Evolutionary conservation across 2,113 vertebrate genomes (phyloP).

Genomic region (Vulpes ferrilata): DNA sequence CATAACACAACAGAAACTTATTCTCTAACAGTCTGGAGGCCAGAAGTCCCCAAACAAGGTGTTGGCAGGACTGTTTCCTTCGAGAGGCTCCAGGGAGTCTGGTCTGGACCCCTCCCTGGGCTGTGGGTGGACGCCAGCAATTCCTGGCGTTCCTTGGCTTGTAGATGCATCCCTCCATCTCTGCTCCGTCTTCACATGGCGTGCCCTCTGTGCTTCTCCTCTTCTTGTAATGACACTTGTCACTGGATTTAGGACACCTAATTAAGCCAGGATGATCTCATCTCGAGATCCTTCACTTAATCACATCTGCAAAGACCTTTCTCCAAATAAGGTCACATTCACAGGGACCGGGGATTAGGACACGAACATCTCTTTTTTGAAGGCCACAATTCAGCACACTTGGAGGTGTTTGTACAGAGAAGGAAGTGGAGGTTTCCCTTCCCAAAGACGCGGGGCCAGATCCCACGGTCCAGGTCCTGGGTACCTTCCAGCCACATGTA

Average conservation of each 20-base stretch:
- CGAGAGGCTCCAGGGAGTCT: not conserved
- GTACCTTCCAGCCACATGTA: not conserved
- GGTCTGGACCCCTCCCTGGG: not conserved
- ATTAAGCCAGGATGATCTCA: not conserved
- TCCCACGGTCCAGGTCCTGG: not conserved
- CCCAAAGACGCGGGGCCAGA: rapidly evolving
- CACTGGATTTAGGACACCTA: not conserved
- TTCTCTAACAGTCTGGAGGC: not conserved
- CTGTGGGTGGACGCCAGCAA: not conserved
- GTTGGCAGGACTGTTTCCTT: not conserved
- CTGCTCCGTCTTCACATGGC: not conserved
- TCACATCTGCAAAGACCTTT: not conserved
- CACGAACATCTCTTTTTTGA: not conserved
- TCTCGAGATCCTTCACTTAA: not conserved
- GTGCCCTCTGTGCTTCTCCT: not conserved
- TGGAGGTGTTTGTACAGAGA: not conserved
- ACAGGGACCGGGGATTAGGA: not conserved
- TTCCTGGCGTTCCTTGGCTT: not conserved
- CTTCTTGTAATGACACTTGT: not conserved
- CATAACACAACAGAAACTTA: not conserved
- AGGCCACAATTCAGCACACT: no score
- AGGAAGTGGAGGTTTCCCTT: not conserved
- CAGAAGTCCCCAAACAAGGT: not conserved
- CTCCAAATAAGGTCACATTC: not conserved
- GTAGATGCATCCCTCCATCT: not conserved